A percentile compares a stretch with the other conserved stretches of the same genome.
Conservation (phyloP, 1,140 invertebrate species). For the Physella acuta region DNA sequence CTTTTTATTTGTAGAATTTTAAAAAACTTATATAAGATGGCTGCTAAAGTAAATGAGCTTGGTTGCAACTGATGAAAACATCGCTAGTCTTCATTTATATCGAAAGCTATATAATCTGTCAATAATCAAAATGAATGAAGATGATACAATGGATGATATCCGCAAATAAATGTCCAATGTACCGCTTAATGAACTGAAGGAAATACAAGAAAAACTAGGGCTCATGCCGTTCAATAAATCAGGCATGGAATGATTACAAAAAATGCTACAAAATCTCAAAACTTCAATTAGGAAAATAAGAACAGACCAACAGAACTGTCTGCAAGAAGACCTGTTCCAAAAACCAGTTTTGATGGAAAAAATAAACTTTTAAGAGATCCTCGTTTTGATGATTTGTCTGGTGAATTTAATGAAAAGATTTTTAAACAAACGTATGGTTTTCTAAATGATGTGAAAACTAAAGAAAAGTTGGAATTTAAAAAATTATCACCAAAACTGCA, state of each 20-base stretch:
- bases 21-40: too few relatives aligned
- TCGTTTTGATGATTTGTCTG: constrained; percentile 26
- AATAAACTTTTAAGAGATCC: constrained; percentile 17
- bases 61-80: too few relatives aligned
- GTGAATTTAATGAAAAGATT: constrained; percentile 14
- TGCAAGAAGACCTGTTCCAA: constrained; percentile 21
- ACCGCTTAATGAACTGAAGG: constrained; percentile 20
- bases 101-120: too few relatives aligned
- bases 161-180: constrained; percentile 23
- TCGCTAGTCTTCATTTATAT: too few relatives aligned
- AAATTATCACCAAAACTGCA: constrained; percentile 10
- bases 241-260: constrained; percentile 1
- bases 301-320: constrained; percentile 27
- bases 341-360: neutral
- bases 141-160: too few relatives aligned
- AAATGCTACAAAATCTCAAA: neutral
- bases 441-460: constrained; percentile 10
- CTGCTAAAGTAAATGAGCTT: too few relatives aligned
- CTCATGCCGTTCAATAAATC: constrained; percentile 21
- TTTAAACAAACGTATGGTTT: constrained; percentile 23
- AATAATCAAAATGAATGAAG: too few relatives aligned
- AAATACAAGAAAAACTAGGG: constrained; percentile 22
- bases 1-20: too few relatives aligned
- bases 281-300: constrained; percentile 22
- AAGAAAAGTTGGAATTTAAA: constrained; percentile 22